Conservation (phyloP, 2,113 vertebrate species). For the Solenodon paradoxus region DNA sequence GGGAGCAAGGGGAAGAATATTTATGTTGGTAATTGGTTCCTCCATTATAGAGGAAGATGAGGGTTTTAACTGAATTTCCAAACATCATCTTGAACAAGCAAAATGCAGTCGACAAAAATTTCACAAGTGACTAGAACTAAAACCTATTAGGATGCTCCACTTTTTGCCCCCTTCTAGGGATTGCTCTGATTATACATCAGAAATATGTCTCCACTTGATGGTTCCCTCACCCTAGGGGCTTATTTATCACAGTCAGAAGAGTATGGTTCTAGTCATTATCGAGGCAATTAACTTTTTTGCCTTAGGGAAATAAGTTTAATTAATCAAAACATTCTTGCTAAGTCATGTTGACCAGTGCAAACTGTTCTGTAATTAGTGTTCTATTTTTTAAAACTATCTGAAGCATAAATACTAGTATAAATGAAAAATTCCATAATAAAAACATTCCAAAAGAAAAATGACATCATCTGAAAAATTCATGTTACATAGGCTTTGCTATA, state of each 20-base stretch:
- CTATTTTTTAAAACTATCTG: background rate
- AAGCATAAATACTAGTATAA: background rate
- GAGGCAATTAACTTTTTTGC: slow-evolving; percentile 65
- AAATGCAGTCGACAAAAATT: background rate
- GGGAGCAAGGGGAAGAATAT: background rate
- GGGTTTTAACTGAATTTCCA: background rate
- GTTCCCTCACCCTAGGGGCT: background rate
- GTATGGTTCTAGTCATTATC: slow-evolving; percentile 46
- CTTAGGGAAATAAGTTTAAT: slow-evolving; percentile 55
- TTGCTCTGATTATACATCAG: background rate
- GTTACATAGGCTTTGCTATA: background rate
- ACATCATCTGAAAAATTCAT: background rate
- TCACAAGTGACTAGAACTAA: background rate
- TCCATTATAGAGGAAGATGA: background rate
- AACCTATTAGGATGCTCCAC: background rate
- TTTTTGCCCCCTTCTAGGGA: background rate
- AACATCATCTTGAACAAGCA: background rate
- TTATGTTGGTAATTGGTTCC: background rate
- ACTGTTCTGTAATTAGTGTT: slow-evolving; percentile 19
- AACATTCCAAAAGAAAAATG: background rate
- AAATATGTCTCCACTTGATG: background rate
- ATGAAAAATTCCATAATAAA: background rate
- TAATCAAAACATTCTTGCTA: slow-evolving; percentile 63
- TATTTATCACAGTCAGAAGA: slow-evolving; percentile 37
- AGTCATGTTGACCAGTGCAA: slow-evolving; percentile 55